phyloP scores from a whole-genome alignment of 1,140 invertebrate genomes.

The Cydia pomonella region DNA sequence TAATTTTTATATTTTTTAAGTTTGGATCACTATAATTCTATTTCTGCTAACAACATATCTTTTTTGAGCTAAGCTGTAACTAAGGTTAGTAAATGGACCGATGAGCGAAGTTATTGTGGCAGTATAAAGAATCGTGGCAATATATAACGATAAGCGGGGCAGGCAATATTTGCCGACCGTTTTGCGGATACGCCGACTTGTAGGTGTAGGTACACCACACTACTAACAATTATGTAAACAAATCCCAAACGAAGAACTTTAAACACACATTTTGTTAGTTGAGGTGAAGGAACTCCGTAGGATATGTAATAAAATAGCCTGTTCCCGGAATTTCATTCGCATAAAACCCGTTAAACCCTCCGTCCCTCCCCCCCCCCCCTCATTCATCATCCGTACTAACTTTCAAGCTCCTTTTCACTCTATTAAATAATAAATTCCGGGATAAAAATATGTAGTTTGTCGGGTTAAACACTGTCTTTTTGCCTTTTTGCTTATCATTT shows the following conservation, averaged over 20 bases:
- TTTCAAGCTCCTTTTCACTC: too few species aligned
- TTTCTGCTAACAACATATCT: not conserved
- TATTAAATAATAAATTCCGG: too few species aligned
- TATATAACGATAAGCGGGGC: slow-evolving; percentile 18
- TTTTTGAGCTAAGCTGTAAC: slow-evolving; percentile 1
- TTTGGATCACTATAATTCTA: too few species aligned
- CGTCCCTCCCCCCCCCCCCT: too few species aligned
- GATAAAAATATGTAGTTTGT: too few species aligned
- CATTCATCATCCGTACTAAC: too few species aligned
- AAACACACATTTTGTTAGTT: not conserved
- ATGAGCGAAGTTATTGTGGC: slow-evolving; percentile 28
- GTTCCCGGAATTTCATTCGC: too few species aligned
- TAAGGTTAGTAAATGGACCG: slow-evolving; percentile 24
- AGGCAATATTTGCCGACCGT: slow-evolving; percentile 21
- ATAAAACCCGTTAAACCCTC: too few species aligned
- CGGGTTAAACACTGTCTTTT: too few species aligned
- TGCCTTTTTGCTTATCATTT: too few species aligned
- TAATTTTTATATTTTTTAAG: too few species aligned
- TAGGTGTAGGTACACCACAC: not conserved
- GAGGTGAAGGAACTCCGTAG: not conserved
- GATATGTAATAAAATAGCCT: not conserved
- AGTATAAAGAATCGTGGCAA: slow-evolving; percentile 13
- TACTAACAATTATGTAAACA: not conserved
- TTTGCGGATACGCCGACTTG: not conserved
- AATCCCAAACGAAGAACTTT: not conserved